phyloP scores from a whole-genome alignment of 2,113 vertebrate species.

The Periophthalmodon schlosseri region DNA sequence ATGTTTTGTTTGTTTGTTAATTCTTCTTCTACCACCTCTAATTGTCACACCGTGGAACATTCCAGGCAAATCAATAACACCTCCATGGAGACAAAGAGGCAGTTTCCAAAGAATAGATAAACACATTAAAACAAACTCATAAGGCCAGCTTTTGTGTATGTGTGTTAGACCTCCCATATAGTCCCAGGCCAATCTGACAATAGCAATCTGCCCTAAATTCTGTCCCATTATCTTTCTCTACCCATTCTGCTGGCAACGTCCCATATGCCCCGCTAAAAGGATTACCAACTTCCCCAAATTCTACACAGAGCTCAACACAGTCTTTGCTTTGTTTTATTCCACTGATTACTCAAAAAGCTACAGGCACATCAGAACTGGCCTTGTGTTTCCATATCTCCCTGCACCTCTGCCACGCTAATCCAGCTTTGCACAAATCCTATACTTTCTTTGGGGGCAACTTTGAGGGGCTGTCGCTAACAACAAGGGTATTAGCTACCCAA shows the following conservation, averaged over 20 bases:
- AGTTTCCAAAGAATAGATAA: too few relatives aligned
- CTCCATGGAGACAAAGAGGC: too few relatives aligned
- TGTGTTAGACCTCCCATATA: neutral
- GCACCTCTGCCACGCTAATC: conserved; percentile 30
- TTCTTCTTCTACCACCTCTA: too few relatives aligned
- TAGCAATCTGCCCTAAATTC: conserved; percentile 1
- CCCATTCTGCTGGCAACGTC: conserved; percentile 7
- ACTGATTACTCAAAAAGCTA: conserved; percentile 4
- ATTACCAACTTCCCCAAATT: conserved; percentile 14
- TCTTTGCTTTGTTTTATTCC: conserved; percentile 16
- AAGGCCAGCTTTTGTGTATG: neutral
- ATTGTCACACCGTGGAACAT: too few relatives aligned
- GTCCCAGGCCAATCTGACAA: neutral
- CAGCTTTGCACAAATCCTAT: conserved; percentile 23
- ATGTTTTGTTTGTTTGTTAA: too few relatives aligned
- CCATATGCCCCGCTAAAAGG: neutral
- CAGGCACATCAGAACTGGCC: conserved; percentile 1
- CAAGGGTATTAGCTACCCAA: neutral
- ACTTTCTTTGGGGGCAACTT: conserved; percentile 8
- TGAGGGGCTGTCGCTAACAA: conserved; percentile 2
- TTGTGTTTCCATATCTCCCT: conserved; percentile 15
- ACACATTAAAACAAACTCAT: too few relatives aligned
- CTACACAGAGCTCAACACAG: conserved; percentile 13
- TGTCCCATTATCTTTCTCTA: neutral
- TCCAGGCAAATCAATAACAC: too few relatives aligned